Percentiles rank a stretch among this genome's conserved stretches.
Conservation (phyloP, 2,888 invertebrate species). For the Imbricaverruca yamaguchii region DNA sequence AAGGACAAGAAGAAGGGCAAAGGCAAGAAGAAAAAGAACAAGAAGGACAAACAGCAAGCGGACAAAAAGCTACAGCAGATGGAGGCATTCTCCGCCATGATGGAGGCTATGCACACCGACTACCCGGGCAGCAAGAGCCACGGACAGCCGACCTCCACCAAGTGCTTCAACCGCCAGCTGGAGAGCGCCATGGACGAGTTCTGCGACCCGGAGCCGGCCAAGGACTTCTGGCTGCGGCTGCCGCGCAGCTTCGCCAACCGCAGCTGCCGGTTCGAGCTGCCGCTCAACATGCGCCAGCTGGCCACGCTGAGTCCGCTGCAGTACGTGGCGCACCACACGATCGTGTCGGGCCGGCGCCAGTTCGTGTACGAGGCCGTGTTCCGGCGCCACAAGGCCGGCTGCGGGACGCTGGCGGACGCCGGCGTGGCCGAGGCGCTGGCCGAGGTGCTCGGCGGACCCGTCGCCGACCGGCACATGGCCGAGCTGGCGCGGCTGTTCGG, state of each 20-base stretch:
- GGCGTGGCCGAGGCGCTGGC: conserved; percentile 17
- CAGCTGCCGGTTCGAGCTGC: conserved; percentile 26
- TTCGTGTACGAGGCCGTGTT: conserved; percentile 24
- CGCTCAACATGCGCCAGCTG: conserved; percentile 17
- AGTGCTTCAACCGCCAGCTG: neutral
- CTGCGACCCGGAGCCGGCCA: neutral
- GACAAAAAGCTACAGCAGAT: neutral
- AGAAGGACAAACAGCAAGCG: neutral
- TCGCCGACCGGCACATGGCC: neutral
- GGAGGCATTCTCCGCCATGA: neutral
- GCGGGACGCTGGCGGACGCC: conserved; percentile 12
- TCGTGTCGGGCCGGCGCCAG: conserved; percentile 1
- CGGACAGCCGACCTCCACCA: neutral
- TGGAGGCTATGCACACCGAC: neutral
- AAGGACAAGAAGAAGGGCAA: neutral
- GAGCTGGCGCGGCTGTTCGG: conserved; percentile 12
- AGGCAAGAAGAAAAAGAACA: neutral
- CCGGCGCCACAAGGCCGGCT: conserved; percentile 17
- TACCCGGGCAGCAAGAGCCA: neutral
- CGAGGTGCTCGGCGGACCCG: conserved; percentile 17
- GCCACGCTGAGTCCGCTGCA: conserved; percentile 15
- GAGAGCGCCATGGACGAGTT: neutral
- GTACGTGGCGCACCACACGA: conserved; percentile 22
- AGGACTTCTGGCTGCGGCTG: conserved; percentile 24
- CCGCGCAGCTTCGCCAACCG: conserved; percentile 23